Base-by-base conservation (phyloP, 2,888 invertebrate genomes). In the Caenorhabditis auriculariae region DNA sequence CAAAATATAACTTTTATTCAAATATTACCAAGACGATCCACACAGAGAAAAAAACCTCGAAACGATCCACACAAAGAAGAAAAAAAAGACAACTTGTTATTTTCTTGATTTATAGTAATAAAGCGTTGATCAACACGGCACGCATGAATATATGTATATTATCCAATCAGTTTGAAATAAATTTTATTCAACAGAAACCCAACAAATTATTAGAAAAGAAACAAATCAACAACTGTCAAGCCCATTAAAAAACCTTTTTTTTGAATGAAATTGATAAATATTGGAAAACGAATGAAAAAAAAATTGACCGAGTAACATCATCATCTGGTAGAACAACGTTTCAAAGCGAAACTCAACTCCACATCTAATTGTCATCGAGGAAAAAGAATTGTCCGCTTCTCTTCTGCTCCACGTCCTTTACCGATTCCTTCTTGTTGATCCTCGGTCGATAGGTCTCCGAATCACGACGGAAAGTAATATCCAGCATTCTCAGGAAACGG, bases 341-440 rank as follows among this genome's bases (percentile, higher is more conserved):
- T 15, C 12, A 35, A 35, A 12, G n/a, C 1, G 35, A 35, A 35
- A 15, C n/a, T 35, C 1, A 15, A 15, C n/a, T n/a, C n/a, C 4
- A 19, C 12, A 21, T 37, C 35, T 59, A 63, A 29, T 88, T 91
- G 83, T 95, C 94, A 85, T 98, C 98, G 82, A 98, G 86, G 88
- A 98, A 98, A 88, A 98, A 98, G 85, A 91, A 98, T 85, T 98
- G 95, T 58, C 96, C 96, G 54, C 91, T 89, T 71, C 89, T 88
- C 85, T 98, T 98, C 85, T 98, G 98, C 80, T 98, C 96, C 76
- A 90, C 88, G 83, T 99, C 98, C 89, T 96, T 98, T 19, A 96
- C 94, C 39, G 95, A 96, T 77, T 91, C 88, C 80, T 89, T 87
- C 84, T 98, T 99, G 84, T 98, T 98, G 83, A 98, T 99, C 77